Evolutionary conservation across 37 sponge, comb jelly and placozoan genomes (phyloP).

Genomic region (Geodia barretti): DNA sequence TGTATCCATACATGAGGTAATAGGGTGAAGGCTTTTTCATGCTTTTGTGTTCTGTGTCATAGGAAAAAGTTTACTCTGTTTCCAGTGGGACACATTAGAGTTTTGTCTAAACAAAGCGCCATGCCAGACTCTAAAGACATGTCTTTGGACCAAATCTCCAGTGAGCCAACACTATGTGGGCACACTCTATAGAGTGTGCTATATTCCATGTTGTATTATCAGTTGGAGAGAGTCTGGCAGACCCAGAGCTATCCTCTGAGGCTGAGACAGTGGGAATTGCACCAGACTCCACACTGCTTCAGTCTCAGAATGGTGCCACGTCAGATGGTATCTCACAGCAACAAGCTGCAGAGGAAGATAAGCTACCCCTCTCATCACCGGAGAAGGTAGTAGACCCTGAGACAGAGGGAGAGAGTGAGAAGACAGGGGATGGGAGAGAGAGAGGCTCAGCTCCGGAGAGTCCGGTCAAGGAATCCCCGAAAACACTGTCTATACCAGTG

Average conservation of each 20-base stretch:
- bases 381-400: too few species aligned
- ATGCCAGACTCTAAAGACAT: neutral
- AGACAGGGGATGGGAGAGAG: neutral
- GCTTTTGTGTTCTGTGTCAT: neutral
- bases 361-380: too few species aligned
- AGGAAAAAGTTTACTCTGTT: neutral
- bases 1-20: neutral
- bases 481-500: slow-evolving; percentile 6
- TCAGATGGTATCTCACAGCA: too few species aligned
- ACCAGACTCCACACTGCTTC: neutral
- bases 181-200: too few species aligned
- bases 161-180: neutral
- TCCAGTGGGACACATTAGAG: neutral
- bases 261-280: neutral
- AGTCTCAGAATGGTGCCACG: neutral
- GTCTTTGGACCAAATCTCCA: neutral
- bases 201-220: neutral
- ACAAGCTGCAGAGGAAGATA: too few species aligned
- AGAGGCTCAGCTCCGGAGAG: neutral
- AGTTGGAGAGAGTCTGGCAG: neutral
- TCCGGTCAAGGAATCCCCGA: neutral
- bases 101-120: neutral
- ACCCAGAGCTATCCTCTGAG: too few species aligned
- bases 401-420: neutral
- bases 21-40: neutral